Evolutionary conservation across 2,113 vertebrate genomes (phyloP).

Genomic region (human): DNA sequence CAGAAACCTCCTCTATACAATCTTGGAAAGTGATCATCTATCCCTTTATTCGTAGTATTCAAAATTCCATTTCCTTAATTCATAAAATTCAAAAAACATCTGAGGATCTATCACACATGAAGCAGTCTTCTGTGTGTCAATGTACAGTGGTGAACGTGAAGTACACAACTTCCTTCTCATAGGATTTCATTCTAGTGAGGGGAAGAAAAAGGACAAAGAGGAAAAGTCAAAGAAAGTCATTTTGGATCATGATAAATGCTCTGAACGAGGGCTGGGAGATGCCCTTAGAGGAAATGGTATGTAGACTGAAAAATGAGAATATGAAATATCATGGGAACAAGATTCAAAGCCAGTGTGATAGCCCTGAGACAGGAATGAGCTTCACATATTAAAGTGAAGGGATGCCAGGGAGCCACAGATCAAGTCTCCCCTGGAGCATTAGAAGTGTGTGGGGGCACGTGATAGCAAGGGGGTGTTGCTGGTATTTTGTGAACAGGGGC

Average conservation of each 20-base stretch:
- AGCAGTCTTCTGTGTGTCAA: neutral
- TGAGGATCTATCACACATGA: neutral
- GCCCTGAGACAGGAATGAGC: neutral
- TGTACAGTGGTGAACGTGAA: neutral
- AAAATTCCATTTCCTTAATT: slow-evolving; percentile 25
- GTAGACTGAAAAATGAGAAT: neutral
- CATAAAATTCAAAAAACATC: neutral
- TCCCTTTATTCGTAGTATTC: neutral
- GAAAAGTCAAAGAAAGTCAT: slow-evolving; percentile 20
- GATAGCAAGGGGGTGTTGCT: neutral
- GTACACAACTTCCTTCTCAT: neutral
- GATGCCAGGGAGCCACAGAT: neutral
- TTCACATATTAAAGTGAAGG: neutral
- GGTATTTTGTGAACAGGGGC: neutral
- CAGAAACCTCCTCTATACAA: neutral
- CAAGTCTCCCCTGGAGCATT: neutral
- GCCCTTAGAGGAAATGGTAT: neutral
- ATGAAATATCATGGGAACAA: neutral
- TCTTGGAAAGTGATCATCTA: neutral
- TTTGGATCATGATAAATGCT: neutral
- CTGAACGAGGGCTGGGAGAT: neutral
- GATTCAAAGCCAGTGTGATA: neutral
- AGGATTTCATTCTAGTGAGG: neutral
- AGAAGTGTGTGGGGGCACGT: neutral
- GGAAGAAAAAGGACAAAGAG: neutral